Base-by-base conservation (phyloP, 2,113 vertebrate species). In the Eclectus roratus region DNA sequence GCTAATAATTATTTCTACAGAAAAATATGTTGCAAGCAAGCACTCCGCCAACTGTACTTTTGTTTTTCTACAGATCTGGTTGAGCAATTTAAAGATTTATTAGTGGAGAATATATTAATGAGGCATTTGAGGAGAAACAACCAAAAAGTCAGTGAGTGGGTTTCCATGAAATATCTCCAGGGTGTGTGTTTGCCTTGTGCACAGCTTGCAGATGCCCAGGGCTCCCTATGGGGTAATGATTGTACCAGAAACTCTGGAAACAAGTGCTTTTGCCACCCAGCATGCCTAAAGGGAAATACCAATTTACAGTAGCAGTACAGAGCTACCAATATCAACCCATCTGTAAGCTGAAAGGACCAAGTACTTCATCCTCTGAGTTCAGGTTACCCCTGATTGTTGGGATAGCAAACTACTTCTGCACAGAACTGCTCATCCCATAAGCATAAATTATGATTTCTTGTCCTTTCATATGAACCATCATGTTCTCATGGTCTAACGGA, bases 61-160 rank as follows among this genome's bases (percentile, higher is more conserved):
- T 91, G 29, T 92, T 80, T 90, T 90, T 79, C 77, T 87, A 11
- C 60, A 84, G 69, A 74, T 43, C 49, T 79, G 47, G 65, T 70
- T 94, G 71, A 91, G 80, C 86, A 93, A 95, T 56, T 14, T 71
- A 52, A 81, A 78, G 72, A 92, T 94, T 87, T 89, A 81, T 89
- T 85, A 89, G 66, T 56, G 66, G 73, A 76, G 72, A 91, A 85
- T 80, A 12, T 69, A 88, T 93, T 88, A 91, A 81, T 1, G 1
- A 89, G 24, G 77, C 93, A 94, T 92, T 81, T 91, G 73, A 89
- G 65, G n/a, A 89, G 73, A 92, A 91, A 52, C 28, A 81, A 61
- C 44, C 10, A 79, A 58, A 72, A 88, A 68, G 4, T 3, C 37
- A 50, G 46, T 7, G 10, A 94, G 70, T 2, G 7, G 47, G 37